A percentile compares a stretch with the other conserved stretches of the same genome.
Conservation (phyloP, 2,113 vertebrate genomes). For the Mirza zaza region DNA sequence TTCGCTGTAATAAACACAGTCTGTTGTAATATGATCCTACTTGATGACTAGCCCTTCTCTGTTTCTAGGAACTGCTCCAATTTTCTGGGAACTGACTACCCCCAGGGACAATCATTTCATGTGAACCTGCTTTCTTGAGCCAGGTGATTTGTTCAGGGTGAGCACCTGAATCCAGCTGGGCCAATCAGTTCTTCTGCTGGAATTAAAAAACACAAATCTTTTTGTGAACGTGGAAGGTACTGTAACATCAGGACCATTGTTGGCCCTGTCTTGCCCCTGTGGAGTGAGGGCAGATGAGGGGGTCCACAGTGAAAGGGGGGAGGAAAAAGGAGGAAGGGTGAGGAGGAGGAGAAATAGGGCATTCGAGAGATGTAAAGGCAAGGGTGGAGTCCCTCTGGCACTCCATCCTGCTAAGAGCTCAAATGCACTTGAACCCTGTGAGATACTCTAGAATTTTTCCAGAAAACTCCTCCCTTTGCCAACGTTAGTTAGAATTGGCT, state of each 20-base stretch:
- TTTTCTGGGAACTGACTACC: background rate
- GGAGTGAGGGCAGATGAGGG: background rate
- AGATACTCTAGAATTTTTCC: background rate
- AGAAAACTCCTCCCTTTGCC: background rate
- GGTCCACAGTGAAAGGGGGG: background rate
- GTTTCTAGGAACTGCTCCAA: background rate
- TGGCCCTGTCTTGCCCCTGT: background rate
- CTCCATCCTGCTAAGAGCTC: background rate
- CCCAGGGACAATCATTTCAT: background rate
- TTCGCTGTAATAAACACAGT: background rate
- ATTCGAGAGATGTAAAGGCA: background rate
- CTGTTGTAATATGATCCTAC: no score
- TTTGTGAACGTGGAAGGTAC: background rate
- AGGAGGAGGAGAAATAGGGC: background rate
- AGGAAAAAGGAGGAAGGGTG: background rate
- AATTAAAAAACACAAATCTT: background rate
- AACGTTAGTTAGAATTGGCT: background rate
- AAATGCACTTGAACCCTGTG: background rate
- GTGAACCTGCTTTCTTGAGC: background rate
- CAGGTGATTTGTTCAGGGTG: background rate
- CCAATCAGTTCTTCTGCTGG: background rate
- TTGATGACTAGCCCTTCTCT: background rate
- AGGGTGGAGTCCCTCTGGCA: background rate
- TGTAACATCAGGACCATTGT: background rate
- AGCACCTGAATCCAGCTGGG: background rate